A percentile compares a stretch with the other conserved stretches of the same genome.
These are phyloP conservation scores for Phrixothrix hirtus DNA, from an alignment of 2,888 invertebrate species.

Conservation along the genomic window DNA sequence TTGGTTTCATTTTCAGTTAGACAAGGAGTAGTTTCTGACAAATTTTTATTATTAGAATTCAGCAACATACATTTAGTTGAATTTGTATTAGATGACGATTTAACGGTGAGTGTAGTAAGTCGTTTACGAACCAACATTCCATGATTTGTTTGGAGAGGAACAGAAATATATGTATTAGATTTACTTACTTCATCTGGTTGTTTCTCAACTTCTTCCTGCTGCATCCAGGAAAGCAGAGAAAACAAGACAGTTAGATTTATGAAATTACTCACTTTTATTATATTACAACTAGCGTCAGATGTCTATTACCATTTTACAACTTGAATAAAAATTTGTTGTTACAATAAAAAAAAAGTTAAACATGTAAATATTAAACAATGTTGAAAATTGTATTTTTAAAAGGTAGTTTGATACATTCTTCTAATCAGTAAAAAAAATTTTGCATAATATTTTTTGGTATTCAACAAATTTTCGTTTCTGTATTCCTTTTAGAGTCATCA, in stretches of 20 bases:
- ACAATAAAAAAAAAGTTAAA: too few relatives aligned
- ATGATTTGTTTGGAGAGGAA: constrained; percentile 41
- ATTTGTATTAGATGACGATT: constrained; percentile 16
- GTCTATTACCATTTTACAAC: too few relatives aligned
- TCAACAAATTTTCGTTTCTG: too few relatives aligned
- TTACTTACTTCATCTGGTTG: constrained; percentile 56
- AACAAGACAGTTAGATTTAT: constrained; percentile 32
- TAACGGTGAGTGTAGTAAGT: constrained; percentile 28
- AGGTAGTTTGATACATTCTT: too few relatives aligned
- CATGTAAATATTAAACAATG: too few relatives aligned
- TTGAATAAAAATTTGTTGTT: too few relatives aligned
- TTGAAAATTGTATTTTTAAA: too few relatives aligned
- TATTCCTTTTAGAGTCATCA: too few relatives aligned
- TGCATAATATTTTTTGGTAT: too few relatives aligned
- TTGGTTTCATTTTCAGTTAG: constrained; percentile 20
- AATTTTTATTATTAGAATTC: constrained; percentile 15
- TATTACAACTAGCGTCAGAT: too few relatives aligned
- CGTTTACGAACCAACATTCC: constrained; percentile 37
- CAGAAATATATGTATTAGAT: constrained; percentile 39
- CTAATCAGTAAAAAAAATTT: too few relatives aligned
- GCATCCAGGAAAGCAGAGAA: constrained; percentile 48
- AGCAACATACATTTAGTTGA: constrained; percentile 19
- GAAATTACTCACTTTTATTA: constrained; percentile 8
- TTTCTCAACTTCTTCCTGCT: constrained; percentile 53
- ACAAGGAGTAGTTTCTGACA: constrained; percentile 17